These are phyloP conservation scores for Aplysina aerophoba DNA, from an alignment of 37 sponge, comb jelly and placozoan species.

Conservation along the genomic window DNA sequence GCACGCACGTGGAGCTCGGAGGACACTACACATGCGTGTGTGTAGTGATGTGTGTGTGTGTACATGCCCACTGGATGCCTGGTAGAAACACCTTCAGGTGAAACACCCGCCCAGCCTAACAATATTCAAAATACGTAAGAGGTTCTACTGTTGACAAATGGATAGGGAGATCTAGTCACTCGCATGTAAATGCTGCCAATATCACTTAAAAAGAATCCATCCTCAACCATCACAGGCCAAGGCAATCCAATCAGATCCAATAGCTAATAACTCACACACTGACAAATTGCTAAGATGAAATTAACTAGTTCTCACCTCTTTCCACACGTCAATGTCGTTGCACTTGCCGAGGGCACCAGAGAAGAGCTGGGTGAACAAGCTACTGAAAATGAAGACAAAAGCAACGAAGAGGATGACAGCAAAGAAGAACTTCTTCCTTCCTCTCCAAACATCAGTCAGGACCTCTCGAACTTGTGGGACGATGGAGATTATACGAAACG, in stretches of 20 bases:
- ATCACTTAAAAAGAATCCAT: no score
- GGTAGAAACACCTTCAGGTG: no score
- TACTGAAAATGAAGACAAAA: constrained; percentile 75
- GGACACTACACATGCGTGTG: no score
- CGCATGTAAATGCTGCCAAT: no score
- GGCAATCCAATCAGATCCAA: not conserved
- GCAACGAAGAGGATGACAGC: constrained; percentile 46
- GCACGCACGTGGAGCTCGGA: no score
- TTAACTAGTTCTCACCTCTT: not conserved
- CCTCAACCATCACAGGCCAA: no score
- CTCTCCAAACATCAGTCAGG: constrained; percentile 48
- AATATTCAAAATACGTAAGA: no score
- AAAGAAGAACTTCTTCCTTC: constrained; percentile 55
- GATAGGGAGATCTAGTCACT: no score
- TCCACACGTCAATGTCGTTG: not conserved
- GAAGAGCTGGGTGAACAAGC: constrained; percentile 63
- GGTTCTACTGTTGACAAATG: no score
- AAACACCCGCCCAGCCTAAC: no score
- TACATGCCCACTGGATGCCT: no score
- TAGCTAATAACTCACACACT: not conserved
- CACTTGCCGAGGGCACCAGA: constrained; percentile 27
- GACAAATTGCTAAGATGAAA: not conserved
- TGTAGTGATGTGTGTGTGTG: no score
- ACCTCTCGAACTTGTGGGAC: constrained; percentile 56
- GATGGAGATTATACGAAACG: constrained; percentile 63